phyloP scores from a whole-genome alignment of 2,113 vertebrate genomes.

The Stigmatopora nigra region DNA sequence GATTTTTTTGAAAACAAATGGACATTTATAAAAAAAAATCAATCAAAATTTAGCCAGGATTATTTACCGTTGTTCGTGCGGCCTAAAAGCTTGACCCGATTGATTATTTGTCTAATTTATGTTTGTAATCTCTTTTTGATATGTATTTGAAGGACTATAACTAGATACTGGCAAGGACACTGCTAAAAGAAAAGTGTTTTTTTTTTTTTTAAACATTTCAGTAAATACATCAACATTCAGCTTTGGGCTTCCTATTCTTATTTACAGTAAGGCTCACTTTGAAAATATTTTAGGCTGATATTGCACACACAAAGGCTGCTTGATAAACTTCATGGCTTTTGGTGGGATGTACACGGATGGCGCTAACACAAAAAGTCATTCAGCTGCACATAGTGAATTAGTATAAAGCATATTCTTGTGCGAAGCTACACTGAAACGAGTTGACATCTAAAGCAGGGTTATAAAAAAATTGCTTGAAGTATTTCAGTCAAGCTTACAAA shows the following conservation, averaged over 20 bases:
- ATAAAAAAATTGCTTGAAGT: too few species aligned
- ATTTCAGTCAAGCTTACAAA: too few species aligned
- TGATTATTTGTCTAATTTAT: conserved; percentile 8
- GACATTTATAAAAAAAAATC: neutral
- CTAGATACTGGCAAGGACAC: neutral
- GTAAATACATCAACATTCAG: conserved; percentile 3
- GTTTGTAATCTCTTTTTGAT: conserved; percentile 19
- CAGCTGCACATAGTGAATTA: too few species aligned
- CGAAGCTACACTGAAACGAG: neutral
- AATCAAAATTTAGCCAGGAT: neutral
- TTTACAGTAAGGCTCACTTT: neutral
- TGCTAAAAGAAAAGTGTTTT: conserved; percentile 14
- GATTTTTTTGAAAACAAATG: neutral
- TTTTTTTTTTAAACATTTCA: too few species aligned
- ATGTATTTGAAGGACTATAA: conserved; percentile 34
- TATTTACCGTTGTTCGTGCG: neutral
- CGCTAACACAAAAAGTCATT: conserved; percentile 7
- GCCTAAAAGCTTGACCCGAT: conserved; percentile 14
- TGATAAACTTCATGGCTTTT: conserved; percentile 8
- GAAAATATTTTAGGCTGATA: neutral
- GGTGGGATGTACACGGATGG: neutral
- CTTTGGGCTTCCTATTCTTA: neutral
- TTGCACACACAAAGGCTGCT: conserved; percentile 6
- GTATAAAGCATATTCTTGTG: neutral
- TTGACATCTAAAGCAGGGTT: neutral